A percentile compares a stretch with the other conserved stretches of the same genome.
phyloP scores from a whole-genome alignment of 1,140 invertebrate genomes.

The Camponotus floridanus region DNA sequence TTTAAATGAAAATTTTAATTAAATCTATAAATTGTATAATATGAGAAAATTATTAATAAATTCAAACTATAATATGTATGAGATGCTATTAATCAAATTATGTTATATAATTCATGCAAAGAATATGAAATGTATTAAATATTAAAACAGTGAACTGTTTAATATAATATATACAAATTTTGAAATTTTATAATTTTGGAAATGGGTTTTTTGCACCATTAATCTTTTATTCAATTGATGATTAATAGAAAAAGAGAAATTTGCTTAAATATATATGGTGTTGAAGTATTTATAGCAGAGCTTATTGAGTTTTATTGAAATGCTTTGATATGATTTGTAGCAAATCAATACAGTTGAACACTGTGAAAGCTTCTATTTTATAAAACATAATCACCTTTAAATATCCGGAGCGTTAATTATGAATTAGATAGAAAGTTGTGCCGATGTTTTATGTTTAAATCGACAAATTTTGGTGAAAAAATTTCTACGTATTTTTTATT shows the following conservation, averaged over 20 bases:
- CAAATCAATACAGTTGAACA: conserved; percentile 30
- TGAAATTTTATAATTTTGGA: too few relatives aligned
- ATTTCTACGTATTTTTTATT: not conserved
- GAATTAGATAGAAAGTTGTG: conserved; percentile 7
- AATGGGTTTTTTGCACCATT: not conserved
- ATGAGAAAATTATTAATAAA: conserved; percentile 6
- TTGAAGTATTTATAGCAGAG: conserved; percentile 30
- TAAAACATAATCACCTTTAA: conserved; percentile 47
- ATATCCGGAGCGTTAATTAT: conserved; percentile 28
- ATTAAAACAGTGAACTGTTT: not conserved
- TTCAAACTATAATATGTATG: conserved; percentile 21
- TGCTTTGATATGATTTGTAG: conserved; percentile 46
- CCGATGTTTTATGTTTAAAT: conserved; percentile 16
- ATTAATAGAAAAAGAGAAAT: conserved; percentile 14
- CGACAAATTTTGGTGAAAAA: conserved; percentile 6
- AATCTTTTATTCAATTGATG: conserved; percentile 12
- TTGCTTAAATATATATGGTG: conserved; percentile 2
- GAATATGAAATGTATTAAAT: not conserved
- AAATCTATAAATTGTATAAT: not conserved
- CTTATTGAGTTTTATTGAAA: conserved; percentile 38
- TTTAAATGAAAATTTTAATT: not conserved
- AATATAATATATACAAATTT: not conserved
- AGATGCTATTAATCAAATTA: conserved; percentile 18
- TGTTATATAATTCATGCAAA: not conserved
- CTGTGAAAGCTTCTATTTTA: conserved; percentile 26